Conservation (phyloP, 2,888 invertebrate genomes). For the Pyrrhosoma nymphula region DNA sequence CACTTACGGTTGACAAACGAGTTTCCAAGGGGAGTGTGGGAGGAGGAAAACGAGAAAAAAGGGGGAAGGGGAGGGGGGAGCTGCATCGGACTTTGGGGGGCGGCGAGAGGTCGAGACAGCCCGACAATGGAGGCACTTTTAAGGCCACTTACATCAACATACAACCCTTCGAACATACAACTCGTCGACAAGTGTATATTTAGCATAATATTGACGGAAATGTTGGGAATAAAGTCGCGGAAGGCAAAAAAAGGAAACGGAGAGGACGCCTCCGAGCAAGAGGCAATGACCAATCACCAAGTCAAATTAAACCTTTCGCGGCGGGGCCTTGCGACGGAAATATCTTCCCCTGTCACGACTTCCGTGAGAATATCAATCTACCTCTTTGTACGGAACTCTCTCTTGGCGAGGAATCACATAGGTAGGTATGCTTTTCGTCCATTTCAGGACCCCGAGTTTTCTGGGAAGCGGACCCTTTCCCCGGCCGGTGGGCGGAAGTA, state of each 20-base stretch:
- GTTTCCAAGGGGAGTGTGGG: not conserved
- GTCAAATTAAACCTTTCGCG: not conserved
- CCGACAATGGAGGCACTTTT: not conserved
- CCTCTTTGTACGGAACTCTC: too few relatives aligned
- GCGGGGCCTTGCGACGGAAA: too few relatives aligned
- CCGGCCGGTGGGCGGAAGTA: too few relatives aligned
- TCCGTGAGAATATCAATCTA: too few relatives aligned
- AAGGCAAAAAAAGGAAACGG: not conserved
- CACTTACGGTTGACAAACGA: slow-evolving; percentile 17
- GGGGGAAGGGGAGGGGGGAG: not conserved
- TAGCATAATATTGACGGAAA: not conserved
- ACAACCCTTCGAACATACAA: not conserved
- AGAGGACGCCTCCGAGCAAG: not conserved
- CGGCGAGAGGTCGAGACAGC: not conserved
- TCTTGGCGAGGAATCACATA: too few relatives aligned
- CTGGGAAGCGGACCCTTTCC: too few relatives aligned
- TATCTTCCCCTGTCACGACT: too few relatives aligned
- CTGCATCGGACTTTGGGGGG: not conserved
- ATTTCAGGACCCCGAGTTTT: too few relatives aligned
- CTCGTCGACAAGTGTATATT: not conserved
- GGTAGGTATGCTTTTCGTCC: too few relatives aligned
- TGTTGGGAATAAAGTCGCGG: not conserved
- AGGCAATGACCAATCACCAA: not conserved
- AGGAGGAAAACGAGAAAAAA: not conserved
- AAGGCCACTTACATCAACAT: not conserved